Conservation (phyloP, 1,140 invertebrate genomes). For the Conus betulinus region DNA sequence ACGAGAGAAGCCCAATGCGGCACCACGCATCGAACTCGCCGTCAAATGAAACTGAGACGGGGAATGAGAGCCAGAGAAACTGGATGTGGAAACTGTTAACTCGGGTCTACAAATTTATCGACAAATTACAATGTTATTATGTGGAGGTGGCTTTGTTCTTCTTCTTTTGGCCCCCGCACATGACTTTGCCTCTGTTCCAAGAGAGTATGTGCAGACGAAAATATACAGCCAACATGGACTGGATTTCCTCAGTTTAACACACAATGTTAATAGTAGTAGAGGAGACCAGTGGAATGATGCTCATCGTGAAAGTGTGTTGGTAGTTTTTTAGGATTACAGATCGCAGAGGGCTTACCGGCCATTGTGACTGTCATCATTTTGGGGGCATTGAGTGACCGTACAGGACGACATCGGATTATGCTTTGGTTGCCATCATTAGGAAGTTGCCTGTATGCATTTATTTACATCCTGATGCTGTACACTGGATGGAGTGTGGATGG, state of each 20-base stretch:
- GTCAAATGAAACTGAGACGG: not conserved
- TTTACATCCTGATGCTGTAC: slow-evolving; percentile 69
- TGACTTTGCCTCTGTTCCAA: slow-evolving; percentile 70
- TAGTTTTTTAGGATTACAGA: slow-evolving; percentile 66
- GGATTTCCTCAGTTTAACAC: slow-evolving; percentile 43
- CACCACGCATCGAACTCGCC: not conserved
- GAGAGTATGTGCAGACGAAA: slow-evolving; percentile 67
- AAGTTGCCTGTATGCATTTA: slow-evolving; percentile 63
- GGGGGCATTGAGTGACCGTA: slow-evolving; percentile 69
- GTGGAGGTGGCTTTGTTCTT: slow-evolving; percentile 69
- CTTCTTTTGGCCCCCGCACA: slow-evolving; percentile 69
- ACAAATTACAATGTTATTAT: slow-evolving; percentile 61
- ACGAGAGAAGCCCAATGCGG: slow-evolving; percentile 16
- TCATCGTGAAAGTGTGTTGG: slow-evolving; percentile 64
- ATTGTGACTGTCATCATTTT: slow-evolving; percentile 69
- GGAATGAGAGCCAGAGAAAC: not conserved
- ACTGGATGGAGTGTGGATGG: slow-evolving; percentile 71
- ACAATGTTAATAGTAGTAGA: slow-evolving; percentile 23
- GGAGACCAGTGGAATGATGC: slow-evolving; percentile 53
- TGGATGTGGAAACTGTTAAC: slow-evolving; percentile 28
- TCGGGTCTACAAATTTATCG: slow-evolving; percentile 43
- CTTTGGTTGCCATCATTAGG: slow-evolving; percentile 68
- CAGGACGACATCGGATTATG: slow-evolving; percentile 65
- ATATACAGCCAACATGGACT: slow-evolving; percentile 61
- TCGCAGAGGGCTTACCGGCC: slow-evolving; percentile 70